Evolutionary conservation across 2,797 vertebrate genomes (phyloP).

Genomic region (Taeniopygia guttata): DNA sequence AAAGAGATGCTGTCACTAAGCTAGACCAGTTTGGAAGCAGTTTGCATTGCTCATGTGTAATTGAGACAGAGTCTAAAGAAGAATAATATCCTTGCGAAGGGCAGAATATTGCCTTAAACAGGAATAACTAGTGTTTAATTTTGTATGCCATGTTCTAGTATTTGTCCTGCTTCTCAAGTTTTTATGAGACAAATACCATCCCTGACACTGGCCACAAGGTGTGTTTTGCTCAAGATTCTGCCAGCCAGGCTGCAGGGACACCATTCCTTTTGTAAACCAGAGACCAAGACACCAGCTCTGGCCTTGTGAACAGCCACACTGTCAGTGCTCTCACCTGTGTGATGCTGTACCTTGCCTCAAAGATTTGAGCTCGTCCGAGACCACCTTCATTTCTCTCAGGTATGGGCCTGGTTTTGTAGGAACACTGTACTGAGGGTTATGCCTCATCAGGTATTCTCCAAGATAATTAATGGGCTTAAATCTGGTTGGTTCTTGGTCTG

Average conservation of each 20-base stretch:
- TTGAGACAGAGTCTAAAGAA: neutral
- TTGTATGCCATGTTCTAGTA: neutral
- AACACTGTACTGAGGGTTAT: conserved; percentile 62
- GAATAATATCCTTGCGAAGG: neutral
- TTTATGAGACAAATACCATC: neutral
- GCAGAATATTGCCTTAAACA: neutral
- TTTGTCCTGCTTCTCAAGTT: neutral
- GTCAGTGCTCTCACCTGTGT: conserved; percentile 65
- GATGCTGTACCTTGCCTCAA: conserved; percentile 42
- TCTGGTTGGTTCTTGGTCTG: conserved; percentile 37
- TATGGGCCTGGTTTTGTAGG: conserved; percentile 59
- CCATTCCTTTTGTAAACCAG: neutral
- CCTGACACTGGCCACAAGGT: neutral
- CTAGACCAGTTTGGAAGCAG: neutral
- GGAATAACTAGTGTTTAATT: neutral
- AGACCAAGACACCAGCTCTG: neutral
- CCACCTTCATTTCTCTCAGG: conserved; percentile 65
- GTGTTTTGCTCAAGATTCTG: neutral
- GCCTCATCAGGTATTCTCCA: conserved; percentile 82
- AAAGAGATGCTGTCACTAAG: conserved; percentile 1
- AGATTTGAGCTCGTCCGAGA: conserved; percentile 64
- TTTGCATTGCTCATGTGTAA: neutral
- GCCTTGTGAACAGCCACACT: neutral
- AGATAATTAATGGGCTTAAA: conserved; percentile 81
- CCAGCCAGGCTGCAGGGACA: neutral